Evolutionary conservation across 2,797 vertebrate species (phyloP).

Genomic region (Huso huso): DNA sequence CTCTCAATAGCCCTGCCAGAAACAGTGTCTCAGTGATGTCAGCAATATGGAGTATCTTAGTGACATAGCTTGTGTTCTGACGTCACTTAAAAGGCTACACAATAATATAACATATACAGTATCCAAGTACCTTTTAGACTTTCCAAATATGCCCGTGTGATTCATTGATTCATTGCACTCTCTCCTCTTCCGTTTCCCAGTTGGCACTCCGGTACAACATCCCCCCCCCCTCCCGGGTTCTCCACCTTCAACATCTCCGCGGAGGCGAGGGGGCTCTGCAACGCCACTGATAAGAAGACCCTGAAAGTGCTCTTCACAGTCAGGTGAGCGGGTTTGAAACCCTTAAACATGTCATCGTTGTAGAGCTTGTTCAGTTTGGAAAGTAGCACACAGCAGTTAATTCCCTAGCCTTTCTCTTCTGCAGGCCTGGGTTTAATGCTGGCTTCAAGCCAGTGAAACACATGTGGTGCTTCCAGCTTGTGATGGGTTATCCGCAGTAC

Average conservation of each 20-base stretch:
- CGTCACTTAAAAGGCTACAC: too few species aligned
- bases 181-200: slow-evolving; percentile 29
- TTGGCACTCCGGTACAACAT: slow-evolving; percentile 57
- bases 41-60: background rate
- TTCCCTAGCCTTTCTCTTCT: background rate
- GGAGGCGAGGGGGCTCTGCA: slow-evolving; percentile 29
- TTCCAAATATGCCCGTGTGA: too few species aligned
- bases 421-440: background rate
- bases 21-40: background rate
- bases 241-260: slow-evolving; percentile 45
- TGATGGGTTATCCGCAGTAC: too few species aligned
- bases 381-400: background rate
- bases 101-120: too few species aligned
- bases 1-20: background rate
- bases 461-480: background rate
- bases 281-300: slow-evolving; percentile 18
- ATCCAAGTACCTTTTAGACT: too few species aligned
- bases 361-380: slow-evolving; percentile 8
- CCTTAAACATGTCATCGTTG: background rate
- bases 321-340: slow-evolving; percentile 34
- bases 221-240: slow-evolving; percentile 51
- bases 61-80: too few species aligned
- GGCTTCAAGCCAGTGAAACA: background rate
- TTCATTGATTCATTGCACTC: too few species aligned
- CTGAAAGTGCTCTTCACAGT: slow-evolving; percentile 36